Base-by-base conservation (phyloP, 2,888 invertebrate species). In the Drosophila meridionalis region DNA sequence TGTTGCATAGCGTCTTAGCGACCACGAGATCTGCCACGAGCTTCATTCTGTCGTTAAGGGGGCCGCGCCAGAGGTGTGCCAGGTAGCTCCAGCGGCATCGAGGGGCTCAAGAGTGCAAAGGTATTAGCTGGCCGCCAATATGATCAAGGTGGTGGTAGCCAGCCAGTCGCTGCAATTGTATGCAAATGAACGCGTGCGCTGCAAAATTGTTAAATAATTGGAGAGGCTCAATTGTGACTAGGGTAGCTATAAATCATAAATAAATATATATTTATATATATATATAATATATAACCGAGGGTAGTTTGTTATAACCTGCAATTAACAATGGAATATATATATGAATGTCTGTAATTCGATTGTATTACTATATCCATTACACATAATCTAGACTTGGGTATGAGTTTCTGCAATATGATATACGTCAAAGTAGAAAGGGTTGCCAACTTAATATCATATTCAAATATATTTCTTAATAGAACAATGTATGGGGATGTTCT, bases 181-280 rank as follows among this genome's bases (percentile, higher is more conserved):
- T 87, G 87, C 87, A 90, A 87, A 87, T 87, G 76, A 88, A 78
- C 90, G 90, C 87, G 88, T 90, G 90, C 83, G 79, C 70, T 68
- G 55, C 38, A 70, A 80, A 78, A 86, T 87, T 87, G 90, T 84
- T 90, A 84, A 83, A 87, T 72, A 89, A 83, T 80, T 68, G 71
- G 45, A 55, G 65, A 53, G 58, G 36, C 20, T 64, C 30, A 26
- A 48, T 48, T 52, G 55, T 55, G 28, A 43, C 43, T 20, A 45
- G 32, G 28, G 34, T 42, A 38, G 20, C 36, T 40, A 55, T 14
- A 55, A 28, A 38, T 40, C 28, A 20, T 38, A 40, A 40, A 40
- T 38, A 40, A 14, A 28, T 55, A 28, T 14, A 36, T 26, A 28
- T n/a, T n/a, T 26, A 52, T 20, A 20, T 34, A 5, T 20, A 20